Evolutionary conservation across 2,797 vertebrate genomes (phyloP), one percentile per base, ranked within the genome.

Genomic region (Anisognathus igniventris): DNA sequence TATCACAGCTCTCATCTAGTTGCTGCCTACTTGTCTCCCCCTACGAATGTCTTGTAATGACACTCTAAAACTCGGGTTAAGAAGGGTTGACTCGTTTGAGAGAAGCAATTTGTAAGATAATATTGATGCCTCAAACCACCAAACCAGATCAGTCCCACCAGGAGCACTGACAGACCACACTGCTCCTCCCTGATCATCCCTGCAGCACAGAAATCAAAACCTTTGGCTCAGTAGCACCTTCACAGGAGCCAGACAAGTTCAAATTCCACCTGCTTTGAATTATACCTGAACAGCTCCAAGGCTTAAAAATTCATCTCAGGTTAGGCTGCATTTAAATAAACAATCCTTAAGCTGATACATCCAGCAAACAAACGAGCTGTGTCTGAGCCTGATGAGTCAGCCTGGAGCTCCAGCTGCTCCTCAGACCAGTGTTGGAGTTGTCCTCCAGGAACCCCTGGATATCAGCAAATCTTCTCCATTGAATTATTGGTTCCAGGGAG

Each of bases 11-110:
- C 45, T 50, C n/a, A 44, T 35, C 9, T 31, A 39, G 39, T 39
- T 39, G 39, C 39, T 39, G 39, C 9, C 35, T 74, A 3, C 10
- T 47, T 56, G 6, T 60, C 31, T 30, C 48, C 13, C 10, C 15
- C 15, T 39, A 19, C 0, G 1, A 24, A 0, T 65, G 48, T 4
- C 13, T 67, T 27, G 11, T 37, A 71, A 28, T 4, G 9, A 27
- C 14, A 15, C 21, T 44, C 11, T 31, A 74, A 44, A 91, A 13
- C 28, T 5, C 10, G 35, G 17, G 5, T 40, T 80, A 62, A 61
- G 50, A 53, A 68, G 31, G 12, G 10, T 31, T 77, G 13, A 25
- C 40, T 66, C 18, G 23, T 40, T 53, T 58, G 37, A n/a, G 57
- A 86, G 14, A 72, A 44, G 18, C 9, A 56, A 78, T 84, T 64